Conservation (phyloP, 2,113 vertebrate genomes). For the Sinocyclocheilus rhinocerous region DNA sequence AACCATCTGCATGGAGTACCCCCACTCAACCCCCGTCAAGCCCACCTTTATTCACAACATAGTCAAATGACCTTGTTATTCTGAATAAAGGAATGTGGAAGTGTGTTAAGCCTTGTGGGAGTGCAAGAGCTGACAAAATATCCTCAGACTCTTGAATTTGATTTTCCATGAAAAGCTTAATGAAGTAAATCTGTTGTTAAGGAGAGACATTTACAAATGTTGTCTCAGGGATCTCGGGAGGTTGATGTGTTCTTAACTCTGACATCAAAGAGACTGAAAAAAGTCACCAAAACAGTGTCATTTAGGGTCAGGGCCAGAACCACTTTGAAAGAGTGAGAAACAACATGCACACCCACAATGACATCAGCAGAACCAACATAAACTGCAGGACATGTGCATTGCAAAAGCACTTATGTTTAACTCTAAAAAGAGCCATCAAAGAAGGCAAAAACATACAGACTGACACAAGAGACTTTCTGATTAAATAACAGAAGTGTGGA, state of each 20-base stretch:
- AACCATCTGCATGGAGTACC: background rate
- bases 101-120: conserved; percentile 47
- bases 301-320: conserved; percentile 41
- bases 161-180: conserved; percentile 32
- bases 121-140: conserved; percentile 11
- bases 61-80: conserved; percentile 32
- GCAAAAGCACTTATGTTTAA: conserved; percentile 48
- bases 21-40: background rate
- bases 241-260: background rate
- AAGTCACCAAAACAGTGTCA: conserved; percentile 34
- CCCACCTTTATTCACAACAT: conserved; percentile 5
- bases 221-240: background rate
- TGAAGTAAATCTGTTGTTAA: conserved; percentile 24
- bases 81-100: conserved; percentile 40
- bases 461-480: background rate
- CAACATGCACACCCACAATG: conserved; percentile 22
- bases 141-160: conserved; percentile 10
- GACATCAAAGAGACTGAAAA: conserved; percentile 16
- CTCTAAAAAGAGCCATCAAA: conserved; percentile 30
- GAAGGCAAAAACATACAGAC: conserved; percentile 58
- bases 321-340: conserved; percentile 20
- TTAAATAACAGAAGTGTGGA: background rate
- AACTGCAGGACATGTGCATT: conserved; percentile 34
- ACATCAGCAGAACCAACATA: background rate
- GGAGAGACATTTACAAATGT: background rate